These are phyloP conservation scores for Hecatera dysodea DNA, from an alignment of 2,888 invertebrate genomes.

Conservation along the genomic window DNA sequence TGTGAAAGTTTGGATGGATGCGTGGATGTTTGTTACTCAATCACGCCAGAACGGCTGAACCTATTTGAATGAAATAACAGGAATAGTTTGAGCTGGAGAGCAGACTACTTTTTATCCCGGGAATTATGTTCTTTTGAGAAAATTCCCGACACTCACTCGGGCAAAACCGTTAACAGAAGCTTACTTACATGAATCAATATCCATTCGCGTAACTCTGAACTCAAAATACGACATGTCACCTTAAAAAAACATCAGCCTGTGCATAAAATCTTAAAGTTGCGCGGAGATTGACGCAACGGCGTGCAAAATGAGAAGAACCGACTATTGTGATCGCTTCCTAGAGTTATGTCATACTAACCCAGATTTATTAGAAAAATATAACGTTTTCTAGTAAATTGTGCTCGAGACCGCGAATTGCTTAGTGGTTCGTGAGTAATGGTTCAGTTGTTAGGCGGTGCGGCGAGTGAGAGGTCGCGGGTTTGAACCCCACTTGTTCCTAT, in stretches of 20 bases:
- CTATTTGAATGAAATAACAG: no score
- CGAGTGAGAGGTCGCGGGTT: constrained; percentile 5
- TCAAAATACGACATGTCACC: neutral
- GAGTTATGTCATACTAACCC: constrained; percentile 76
- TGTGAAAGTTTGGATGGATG: no score
- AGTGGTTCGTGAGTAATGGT: constrained; percentile 18
- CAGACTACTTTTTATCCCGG: no score
- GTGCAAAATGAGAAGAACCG: constrained; percentile 85
- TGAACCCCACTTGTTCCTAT: neutral
- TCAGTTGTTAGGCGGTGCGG: neutral
- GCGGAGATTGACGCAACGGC: constrained; percentile 82
- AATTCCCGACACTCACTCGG: no score
- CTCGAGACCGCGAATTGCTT: constrained; percentile 41
- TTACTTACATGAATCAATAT: no score
- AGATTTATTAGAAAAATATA: constrained; percentile 60
- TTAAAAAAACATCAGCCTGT: constrained; percentile 70
- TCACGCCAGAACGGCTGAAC: no score
- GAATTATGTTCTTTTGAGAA: no score
- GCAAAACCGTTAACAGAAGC: no score
- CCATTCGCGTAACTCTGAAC: no score
- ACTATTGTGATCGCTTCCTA: constrained; percentile 79
- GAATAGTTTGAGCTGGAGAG: no score
- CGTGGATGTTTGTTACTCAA: no score
- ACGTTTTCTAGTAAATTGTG: constrained; percentile 51
- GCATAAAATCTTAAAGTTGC: constrained; percentile 77